These are phyloP conservation scores for Podargus strigoides DNA, from an alignment of 2,797 vertebrate species.

Conservation along the genomic window DNA sequence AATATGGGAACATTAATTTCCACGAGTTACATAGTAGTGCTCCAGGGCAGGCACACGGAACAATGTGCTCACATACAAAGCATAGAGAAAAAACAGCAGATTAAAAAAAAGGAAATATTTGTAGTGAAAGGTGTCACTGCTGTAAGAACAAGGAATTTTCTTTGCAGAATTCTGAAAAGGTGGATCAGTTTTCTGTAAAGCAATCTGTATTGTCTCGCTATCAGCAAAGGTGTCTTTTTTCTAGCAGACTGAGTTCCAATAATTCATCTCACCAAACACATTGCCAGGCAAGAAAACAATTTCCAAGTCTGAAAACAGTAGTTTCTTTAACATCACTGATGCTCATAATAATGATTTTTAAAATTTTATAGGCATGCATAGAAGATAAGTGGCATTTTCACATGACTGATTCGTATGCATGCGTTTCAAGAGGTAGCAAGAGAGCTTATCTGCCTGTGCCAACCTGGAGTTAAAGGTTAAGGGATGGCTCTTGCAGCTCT, in stretches of 20 bases:
- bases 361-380: neutral
- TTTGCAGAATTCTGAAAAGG: neutral
- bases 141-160: neutral
- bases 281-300: neutral
- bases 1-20: neutral
- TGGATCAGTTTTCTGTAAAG: neutral
- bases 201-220: neutral
- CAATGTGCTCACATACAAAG: neutral
- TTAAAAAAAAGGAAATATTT: neutral
- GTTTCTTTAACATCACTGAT: neutral
- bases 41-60: neutral
- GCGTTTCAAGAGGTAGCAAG: neutral
- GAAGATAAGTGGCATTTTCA: neutral
- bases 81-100: neutral
- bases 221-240: neutral
- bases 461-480: neutral
- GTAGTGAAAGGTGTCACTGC: neutral
- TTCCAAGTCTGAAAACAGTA: neutral
- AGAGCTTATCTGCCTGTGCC: neutral
- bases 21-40: neutral
- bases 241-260: neutral
- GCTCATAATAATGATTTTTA: neutral
- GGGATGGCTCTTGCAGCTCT: neutral
- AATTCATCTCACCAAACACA: neutral
- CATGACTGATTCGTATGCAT: neutral